phyloP scores from a whole-genome alignment of 2,888 invertebrate genomes.

The Meteorus cinctellus region DNA sequence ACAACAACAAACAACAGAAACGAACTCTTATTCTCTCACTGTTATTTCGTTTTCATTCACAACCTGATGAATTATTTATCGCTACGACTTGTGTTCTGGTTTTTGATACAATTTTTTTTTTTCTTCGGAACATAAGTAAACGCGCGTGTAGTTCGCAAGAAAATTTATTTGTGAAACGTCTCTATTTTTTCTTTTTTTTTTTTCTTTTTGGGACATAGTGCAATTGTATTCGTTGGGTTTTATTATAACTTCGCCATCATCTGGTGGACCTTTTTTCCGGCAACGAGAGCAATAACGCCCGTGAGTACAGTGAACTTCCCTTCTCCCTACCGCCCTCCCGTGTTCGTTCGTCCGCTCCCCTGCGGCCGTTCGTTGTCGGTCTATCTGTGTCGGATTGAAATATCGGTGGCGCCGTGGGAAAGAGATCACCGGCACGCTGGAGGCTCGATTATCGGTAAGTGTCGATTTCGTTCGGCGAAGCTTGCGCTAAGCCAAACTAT shows the following conservation, averaged over 20 bases:
- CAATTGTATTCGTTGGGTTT: slow-evolving; percentile 33
- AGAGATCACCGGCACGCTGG: slow-evolving; percentile 48
- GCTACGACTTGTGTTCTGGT: neutral
- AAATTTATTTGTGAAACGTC: slow-evolving; percentile 4
- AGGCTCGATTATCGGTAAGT: slow-evolving; percentile 54
- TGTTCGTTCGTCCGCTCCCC: slow-evolving; percentile 15
- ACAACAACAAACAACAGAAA: neutral
- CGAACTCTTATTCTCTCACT: neutral
- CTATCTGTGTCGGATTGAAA: slow-evolving; percentile 55
- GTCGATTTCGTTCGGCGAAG: slow-evolving; percentile 48
- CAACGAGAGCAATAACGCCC: slow-evolving; percentile 23
- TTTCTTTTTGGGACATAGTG: slow-evolving; percentile 28
- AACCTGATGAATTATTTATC: neutral
- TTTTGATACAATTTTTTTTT: neutral
- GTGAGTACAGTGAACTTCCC: slow-evolving; percentile 35
- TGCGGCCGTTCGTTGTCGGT: slow-evolving; percentile 43
- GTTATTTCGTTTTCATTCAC: neutral
- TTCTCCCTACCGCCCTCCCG: neutral
- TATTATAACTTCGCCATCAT: slow-evolving; percentile 20
- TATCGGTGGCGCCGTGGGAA: slow-evolving; percentile 56
- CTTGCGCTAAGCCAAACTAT: neutral
- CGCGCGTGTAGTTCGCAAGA: neutral
- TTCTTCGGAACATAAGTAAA: no score
- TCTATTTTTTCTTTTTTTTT: slow-evolving; percentile 6
- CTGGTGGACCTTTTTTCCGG: slow-evolving; percentile 34